Percentiles rank a stretch among this genome's conserved stretches.
These are phyloP conservation scores for Apodemia zela DNA, from an alignment of 2,888 invertebrate genomes.

Conservation along the genomic window DNA sequence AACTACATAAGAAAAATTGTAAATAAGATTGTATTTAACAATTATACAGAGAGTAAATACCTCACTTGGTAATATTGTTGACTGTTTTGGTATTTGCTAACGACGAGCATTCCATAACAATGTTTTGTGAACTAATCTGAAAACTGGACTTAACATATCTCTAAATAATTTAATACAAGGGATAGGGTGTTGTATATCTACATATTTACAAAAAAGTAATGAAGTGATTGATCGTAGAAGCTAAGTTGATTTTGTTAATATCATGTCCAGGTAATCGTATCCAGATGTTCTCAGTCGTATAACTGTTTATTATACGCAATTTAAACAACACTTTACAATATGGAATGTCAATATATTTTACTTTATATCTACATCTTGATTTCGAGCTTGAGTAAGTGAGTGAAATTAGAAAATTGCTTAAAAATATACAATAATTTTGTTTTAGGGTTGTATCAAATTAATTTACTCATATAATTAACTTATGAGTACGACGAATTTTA, in stretches of 20 bases:
- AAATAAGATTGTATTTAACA: slow-evolving; percentile 16
- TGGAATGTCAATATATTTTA: slow-evolving; percentile 81
- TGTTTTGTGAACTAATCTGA: slow-evolving; percentile 3
- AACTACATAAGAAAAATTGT: slow-evolving; percentile 13
- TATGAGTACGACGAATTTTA: slow-evolving; percentile 49
- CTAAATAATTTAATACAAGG: slow-evolving; percentile 2
- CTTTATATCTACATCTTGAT: slow-evolving; percentile 76
- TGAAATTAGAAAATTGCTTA: slow-evolving; percentile 68
- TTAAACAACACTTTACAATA: slow-evolving; percentile 75
- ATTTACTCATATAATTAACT: slow-evolving; percentile 44
- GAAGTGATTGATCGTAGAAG: not conserved
- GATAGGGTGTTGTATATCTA: slow-evolving; percentile 5
- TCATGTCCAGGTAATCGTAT: slow-evolving; percentile 27
- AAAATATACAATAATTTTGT: slow-evolving; percentile 63
- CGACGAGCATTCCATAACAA: slow-evolving; percentile 13
- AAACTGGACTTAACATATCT: slow-evolving; percentile 4
- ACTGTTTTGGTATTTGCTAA: slow-evolving; percentile 10
- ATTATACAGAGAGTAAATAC: slow-evolving; percentile 13
- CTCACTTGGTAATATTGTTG: slow-evolving; percentile 7
- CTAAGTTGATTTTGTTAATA: slow-evolving; percentile 12
- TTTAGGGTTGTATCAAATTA: slow-evolving; percentile 47
- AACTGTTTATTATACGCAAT: slow-evolving; percentile 42
- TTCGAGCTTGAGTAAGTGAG: slow-evolving; percentile 66
- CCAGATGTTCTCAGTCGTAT: slow-evolving; percentile 28
- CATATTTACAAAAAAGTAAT: slow-evolving; percentile 10